Base-by-base conservation (phyloP, 2,797 vertebrate species). In the Peromyscus eremicus region DNA sequence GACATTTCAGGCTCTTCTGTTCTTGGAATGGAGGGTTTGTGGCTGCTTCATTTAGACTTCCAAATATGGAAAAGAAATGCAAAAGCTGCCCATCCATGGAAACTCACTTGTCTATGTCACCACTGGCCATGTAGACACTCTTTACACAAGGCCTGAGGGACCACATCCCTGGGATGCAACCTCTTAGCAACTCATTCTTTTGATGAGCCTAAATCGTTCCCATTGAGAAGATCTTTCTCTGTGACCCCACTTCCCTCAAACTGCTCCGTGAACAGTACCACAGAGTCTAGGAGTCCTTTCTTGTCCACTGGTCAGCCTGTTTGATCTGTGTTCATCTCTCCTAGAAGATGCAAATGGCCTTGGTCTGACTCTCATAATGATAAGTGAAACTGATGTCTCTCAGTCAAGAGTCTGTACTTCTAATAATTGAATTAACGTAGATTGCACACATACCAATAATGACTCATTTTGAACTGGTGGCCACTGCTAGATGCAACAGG, bases 41-140 rank as follows among this genome's bases (percentile, higher is more conserved):
- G n/a, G 32, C 14, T 87, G 3, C 10, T 46, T 37, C n/a, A 29
- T 2, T 43, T 19, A 55, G 17, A 68, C 1, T 62, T 49, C 16
- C 17, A 60, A 17, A 27, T 43, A 60, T 43, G 4, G 34, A 89
- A 81, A 52, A 10, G 23, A 83, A 43, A 34, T 11, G 3, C 23
- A 60, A n/a, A 25, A 1, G 0, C 11, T 25, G 19, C 8, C 6
- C 10, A 0, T 52, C 11, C 11, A 14, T 29, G 5, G 10, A n/a
- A 0, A 1, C 11, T 85, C 37, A 43, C 0, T 68, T 55, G 7
- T n/a, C 43, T 89, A 49, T 37, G 23, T 32, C 79, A 25, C 27
- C 29, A 11, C 1, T 66, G 13, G 49, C 57, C 57, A 0, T 32
- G 7, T 0, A 13, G 12, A 9, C 68, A n/a, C 6, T 49, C 68